Evolutionary conservation across 2,113 vertebrate genomes (phyloP).

Genomic region (Microcebus murinus): DNA sequence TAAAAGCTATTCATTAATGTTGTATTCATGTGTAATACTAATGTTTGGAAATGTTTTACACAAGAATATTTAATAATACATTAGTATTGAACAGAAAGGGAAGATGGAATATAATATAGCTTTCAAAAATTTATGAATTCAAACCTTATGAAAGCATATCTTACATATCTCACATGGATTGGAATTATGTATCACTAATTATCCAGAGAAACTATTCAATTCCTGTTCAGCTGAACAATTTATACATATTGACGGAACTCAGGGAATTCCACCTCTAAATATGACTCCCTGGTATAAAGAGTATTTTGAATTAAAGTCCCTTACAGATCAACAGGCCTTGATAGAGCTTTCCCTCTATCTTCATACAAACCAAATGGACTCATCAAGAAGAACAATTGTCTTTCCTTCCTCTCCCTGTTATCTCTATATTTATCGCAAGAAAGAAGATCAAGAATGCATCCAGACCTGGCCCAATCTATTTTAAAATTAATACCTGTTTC

Average conservation of each 20-base stretch:
- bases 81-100: background rate
- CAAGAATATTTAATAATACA: background rate
- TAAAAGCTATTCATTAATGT: constrained; percentile 62
- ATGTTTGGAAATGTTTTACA: background rate
- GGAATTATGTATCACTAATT: background rate
- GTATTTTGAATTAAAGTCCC: no score
- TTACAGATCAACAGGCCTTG: no score
- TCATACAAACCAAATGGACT: no score
- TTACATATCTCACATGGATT: background rate
- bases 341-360: no score
- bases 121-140: background rate
- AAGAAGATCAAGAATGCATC: no score
- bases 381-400: no score
- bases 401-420: no score
- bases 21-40: background rate
- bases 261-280: no score
- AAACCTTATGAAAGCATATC: background rate
- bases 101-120: background rate
- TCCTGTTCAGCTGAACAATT: background rate
- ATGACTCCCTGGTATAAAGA: no score
- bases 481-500: no score
- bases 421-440: no score
- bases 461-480: no score
- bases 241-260: background rate
- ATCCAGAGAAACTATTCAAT: background rate